Evolutionary conservation across 2,113 vertebrate species (phyloP), one percentile per base, ranked within the genome.

Genomic region (Henicopernis longicauda): DNA sequence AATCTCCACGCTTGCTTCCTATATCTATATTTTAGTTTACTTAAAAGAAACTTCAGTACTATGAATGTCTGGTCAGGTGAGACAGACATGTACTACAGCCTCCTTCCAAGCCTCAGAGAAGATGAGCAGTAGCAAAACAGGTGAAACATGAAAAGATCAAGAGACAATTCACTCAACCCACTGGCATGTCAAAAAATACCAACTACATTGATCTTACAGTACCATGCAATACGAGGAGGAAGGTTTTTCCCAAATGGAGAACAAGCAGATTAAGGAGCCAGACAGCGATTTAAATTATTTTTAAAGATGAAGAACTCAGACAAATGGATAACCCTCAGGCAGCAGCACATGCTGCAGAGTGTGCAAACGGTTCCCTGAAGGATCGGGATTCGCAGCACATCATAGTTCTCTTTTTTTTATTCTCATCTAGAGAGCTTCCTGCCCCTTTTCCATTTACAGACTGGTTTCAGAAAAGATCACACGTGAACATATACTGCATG

Each of bases 401-500:
- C 2, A 4, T 10, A 58, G 19, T 59, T 88, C 32, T 67, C 18
- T 19, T 61, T 76, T 76, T 65, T 36, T 59, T 11, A 29, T 67
- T 44, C 7, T 18, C 31, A 31, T 40, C 50, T 34, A 61, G 40
- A 50, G 34, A 57, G 6, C 29, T 62, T 93, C 72, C 50, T 88
- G 36, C 23, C 18, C 16, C 40, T 67, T 66, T 90, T 79, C 34
- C 25, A 36, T 40, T 58, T 92, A 27, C 5, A 44, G 11, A 21
- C 40, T 52, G 13, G 65, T 88, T 79, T 85, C 52, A 79, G 42
- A 58, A n/a, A 36, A 93, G 49, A 55, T 50, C 58, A 42, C 15
- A 3, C 1, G 1, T 38, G 70, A 79, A 23, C 54, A 29, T 21
- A 20, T 0, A 1, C 45, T 15, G 23, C 54, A 50, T 23, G 44